Evolutionary conservation across 2,113 vertebrate genomes (phyloP).

Genomic region (Solea senegalensis): DNA sequence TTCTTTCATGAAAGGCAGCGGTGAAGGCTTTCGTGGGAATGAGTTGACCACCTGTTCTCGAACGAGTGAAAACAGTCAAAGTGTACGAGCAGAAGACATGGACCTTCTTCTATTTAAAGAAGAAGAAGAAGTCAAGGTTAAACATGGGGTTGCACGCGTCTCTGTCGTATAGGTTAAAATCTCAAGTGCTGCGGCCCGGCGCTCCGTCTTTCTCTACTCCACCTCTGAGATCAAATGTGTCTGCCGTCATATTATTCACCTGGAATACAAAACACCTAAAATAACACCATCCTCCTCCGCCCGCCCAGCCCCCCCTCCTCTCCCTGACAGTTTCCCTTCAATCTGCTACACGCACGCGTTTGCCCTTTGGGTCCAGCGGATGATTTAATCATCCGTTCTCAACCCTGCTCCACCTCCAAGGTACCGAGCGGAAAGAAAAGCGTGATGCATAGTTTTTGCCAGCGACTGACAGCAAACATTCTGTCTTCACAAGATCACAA

Average conservation of each 20-base stretch:
- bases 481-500: neutral
- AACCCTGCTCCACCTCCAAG: constrained; percentile 8
- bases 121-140: constrained; percentile 1
- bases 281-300: constrained; percentile 11
- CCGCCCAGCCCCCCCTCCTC: no score
- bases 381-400: constrained; percentile 33
- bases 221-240: constrained; percentile 5
- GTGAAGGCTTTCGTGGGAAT: neutral
- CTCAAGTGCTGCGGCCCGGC: constrained; percentile 4
- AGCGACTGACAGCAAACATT: constrained; percentile 20
- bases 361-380: constrained; percentile 29
- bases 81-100: neutral
- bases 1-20: neutral
- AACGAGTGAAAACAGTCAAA: neutral
- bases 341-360: constrained; percentile 14
- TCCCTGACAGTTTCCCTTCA: constrained; percentile 43
- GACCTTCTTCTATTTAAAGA: neutral
- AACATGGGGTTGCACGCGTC: neutral
- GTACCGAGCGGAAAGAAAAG: constrained; percentile 3
- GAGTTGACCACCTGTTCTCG: neutral
- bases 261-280: constrained; percentile 37
- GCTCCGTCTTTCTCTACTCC: constrained; percentile 2
- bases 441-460: constrained; percentile 20
- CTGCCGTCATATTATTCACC: constrained; percentile 29
- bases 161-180: neutral